Percentiles rank a stretch among this genome's conserved stretches.
These are phyloP conservation scores for Dascillus cervinus DNA, from an alignment of 2,888 invertebrate species.

Conservation along the genomic window DNA sequence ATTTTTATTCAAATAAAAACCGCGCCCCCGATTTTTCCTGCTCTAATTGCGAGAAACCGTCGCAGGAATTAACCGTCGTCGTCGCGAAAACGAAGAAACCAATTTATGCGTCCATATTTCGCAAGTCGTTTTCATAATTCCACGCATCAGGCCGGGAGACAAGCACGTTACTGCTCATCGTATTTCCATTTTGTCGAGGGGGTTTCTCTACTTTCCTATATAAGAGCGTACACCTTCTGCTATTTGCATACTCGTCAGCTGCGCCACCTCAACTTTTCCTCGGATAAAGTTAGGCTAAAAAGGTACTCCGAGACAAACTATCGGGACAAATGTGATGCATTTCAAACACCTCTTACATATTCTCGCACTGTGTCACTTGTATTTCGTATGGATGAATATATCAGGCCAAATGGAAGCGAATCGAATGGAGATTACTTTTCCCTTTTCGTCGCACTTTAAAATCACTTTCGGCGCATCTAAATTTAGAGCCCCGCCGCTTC, in stretches of 20 bases:
- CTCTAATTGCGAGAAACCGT: constrained; percentile 10
- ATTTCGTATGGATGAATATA: constrained; percentile 35
- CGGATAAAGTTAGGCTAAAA: constrained; percentile 40
- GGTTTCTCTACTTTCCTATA: constrained; percentile 17
- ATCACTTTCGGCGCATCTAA: no score
- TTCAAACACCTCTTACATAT: constrained; percentile 39
- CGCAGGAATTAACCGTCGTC: not conserved
- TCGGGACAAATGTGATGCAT: constrained; percentile 42
- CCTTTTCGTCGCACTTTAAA: not conserved
- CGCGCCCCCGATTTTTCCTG: constrained; percentile 5
- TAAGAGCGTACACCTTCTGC: constrained; percentile 30
- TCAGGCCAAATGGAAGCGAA: constrained; percentile 27
- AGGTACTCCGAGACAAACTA: constrained; percentile 41
- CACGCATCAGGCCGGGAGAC: constrained; percentile 42
- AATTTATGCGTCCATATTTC: constrained; percentile 45
- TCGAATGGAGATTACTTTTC: constrained; percentile 26
- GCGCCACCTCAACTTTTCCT: constrained; percentile 45
- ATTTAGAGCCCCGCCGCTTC: no score
- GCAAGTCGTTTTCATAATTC: constrained; percentile 46
- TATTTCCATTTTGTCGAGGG: constrained; percentile 36
- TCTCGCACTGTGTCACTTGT: constrained; percentile 28
- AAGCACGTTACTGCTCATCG: constrained; percentile 37
- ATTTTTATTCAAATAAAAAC: no score
- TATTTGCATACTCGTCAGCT: constrained; percentile 49
- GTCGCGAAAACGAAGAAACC: constrained; percentile 15